phyloP scores from a whole-genome alignment of 2,888 invertebrate genomes.

The Podabrus alpinus region DNA sequence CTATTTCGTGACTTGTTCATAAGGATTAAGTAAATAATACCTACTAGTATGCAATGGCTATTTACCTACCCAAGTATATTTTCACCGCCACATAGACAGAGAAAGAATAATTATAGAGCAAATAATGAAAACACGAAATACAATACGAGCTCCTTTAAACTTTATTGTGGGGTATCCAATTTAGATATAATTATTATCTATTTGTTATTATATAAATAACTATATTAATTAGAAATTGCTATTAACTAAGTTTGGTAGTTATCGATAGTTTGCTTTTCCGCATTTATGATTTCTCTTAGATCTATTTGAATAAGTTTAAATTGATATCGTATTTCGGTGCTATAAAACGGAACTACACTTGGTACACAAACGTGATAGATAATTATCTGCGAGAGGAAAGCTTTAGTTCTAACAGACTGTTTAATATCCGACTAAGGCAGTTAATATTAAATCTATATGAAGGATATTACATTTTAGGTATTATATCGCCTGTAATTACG shows the following conservation, averaged over 20 bases:
- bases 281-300: constrained; percentile 5
- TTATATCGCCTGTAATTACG: not conserved
- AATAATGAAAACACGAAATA: not conserved
- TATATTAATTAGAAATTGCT: constrained; percentile 14
- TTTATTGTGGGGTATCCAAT: not conserved
- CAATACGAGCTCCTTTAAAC: not conserved
- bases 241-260: constrained; percentile 14
- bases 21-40: not conserved
- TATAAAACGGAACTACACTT: constrained; percentile 14
- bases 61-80: not conserved
- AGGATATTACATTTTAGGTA: not conserved
- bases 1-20: not conserved
- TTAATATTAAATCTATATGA: not conserved
- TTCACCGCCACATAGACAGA: not conserved
- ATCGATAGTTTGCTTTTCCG: constrained; percentile 20
- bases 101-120: not conserved
- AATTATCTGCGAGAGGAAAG: constrained; percentile 11
- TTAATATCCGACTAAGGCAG: constrained; percentile 6
- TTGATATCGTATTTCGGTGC: constrained; percentile 20
- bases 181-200: not conserved
- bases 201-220: constrained; percentile 3
- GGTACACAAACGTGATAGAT: constrained; percentile 9
- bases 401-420: constrained; percentile 2
- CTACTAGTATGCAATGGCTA: not conserved
- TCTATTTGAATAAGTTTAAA: constrained; percentile 21